phyloP scores from a whole-genome alignment of 2,797 vertebrate genomes.

The Hafferia zeledoni region DNA sequence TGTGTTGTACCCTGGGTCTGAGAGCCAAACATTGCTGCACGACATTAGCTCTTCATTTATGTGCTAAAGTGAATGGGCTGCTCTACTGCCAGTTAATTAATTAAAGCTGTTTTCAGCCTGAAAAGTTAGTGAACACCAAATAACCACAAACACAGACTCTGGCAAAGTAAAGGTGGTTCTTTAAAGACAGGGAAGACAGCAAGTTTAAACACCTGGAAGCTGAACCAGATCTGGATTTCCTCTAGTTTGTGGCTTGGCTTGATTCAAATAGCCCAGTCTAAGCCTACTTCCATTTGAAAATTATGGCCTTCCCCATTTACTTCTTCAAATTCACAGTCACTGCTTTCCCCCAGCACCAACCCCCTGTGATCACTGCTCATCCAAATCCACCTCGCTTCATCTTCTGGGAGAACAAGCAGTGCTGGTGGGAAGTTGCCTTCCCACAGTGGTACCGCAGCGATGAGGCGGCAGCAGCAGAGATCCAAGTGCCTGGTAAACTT shows the following conservation, averaged over 20 bases:
- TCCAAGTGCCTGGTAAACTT: neutral
- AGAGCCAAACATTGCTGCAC: rapidly evolving
- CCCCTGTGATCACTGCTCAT: neutral
- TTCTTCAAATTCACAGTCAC: neutral
- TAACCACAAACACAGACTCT: neutral
- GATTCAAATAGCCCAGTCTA: neutral
- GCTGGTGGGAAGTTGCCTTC: neutral
- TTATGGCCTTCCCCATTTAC: neutral
- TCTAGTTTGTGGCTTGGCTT: neutral
- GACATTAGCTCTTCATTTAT: neutral
- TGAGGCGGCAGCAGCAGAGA: neutral
- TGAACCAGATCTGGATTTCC: slow-evolving; percentile 7
- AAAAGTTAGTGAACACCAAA: neutral
- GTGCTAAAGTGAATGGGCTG: neutral
- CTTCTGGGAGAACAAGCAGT: neutral
- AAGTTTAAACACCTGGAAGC: slow-evolving; percentile 13
- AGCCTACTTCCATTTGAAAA: neutral
- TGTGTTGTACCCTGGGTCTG: neutral
- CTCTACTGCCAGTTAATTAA: neutral
- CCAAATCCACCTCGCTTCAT: neutral
- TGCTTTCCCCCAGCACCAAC: neutral
- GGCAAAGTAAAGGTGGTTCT: neutral
- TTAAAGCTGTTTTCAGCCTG: neutral
- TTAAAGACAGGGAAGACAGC: neutral
- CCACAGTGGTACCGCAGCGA: rapidly evolving